phyloP scores from a whole-genome alignment of 2,113 vertebrate genomes.

The Macaca nemestrina region DNA sequence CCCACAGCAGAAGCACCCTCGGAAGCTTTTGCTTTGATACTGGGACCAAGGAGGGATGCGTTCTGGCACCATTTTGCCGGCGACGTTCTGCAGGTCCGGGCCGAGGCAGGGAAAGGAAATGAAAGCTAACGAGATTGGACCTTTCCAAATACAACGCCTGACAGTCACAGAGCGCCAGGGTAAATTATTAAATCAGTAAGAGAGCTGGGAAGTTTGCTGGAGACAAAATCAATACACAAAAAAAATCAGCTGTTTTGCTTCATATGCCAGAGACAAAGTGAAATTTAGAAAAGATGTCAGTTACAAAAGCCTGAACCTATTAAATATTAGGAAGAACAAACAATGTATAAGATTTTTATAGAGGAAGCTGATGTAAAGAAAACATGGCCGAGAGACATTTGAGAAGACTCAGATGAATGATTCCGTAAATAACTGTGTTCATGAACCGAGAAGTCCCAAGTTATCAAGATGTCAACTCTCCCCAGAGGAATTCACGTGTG shows the following conservation, averaged over 20 bases:
- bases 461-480: not conserved
- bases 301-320: not conserved
- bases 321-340: not conserved
- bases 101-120: not conserved
- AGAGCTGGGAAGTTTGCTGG: not conserved
- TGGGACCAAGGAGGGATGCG: too few species aligned
- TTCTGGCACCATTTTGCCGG: fast-evolving
- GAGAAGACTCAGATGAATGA: too few species aligned
- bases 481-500: fast-evolving
- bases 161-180: not conserved
- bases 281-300: not conserved
- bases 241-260: not conserved
- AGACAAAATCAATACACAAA: not conserved
- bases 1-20: not conserved
- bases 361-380: not conserved
- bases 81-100: fast-evolving
- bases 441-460: fast-evolving
- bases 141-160: too few species aligned
- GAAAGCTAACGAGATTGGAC: too few species aligned
- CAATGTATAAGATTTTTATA: not conserved
- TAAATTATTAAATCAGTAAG: not conserved
- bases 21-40: not conserved
- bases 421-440: fast-evolving
- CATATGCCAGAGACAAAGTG: not conserved
- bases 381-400: not conserved